phyloP scores from a whole-genome alignment of 2,888 invertebrate genomes.

The Pristionchus exspectatus region DNA sequence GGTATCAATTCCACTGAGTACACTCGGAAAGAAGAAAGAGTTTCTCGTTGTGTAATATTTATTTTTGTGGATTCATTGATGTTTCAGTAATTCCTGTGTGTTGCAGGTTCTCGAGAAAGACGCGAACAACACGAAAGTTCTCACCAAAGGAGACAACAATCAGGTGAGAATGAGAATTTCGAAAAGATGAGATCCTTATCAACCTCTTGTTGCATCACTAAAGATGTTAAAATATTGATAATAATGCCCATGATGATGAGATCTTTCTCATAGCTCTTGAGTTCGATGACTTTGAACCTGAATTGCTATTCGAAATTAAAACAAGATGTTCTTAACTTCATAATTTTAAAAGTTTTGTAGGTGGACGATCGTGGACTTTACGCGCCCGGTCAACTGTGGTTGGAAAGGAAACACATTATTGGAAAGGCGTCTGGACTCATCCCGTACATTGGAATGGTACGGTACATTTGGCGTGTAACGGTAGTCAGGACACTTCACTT shows the following conservation, averaged over 20 bases:
- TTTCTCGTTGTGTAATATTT: neutral
- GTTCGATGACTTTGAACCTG: too few relatives aligned
- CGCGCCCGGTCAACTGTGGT: neutral
- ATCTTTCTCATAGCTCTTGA: too few relatives aligned
- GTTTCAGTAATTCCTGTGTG: too few relatives aligned
- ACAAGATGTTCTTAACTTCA: too few relatives aligned
- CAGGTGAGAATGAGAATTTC: slow-evolving; percentile 81
- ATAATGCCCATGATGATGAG: too few relatives aligned
- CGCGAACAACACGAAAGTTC: slow-evolving; percentile 94
- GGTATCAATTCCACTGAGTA: neutral
- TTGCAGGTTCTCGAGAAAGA: slow-evolving; percentile 82
- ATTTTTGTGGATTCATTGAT: too few relatives aligned
- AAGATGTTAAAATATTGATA: too few relatives aligned
- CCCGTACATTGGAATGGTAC: neutral
- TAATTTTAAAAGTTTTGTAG: neutral
- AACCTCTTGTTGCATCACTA: too few relatives aligned
- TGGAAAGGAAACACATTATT: neutral
- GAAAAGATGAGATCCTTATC: too few relatives aligned
- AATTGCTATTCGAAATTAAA: too few relatives aligned
- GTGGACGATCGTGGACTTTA: slow-evolving; percentile 1
- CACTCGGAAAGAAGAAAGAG: neutral
- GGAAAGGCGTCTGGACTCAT: neutral
- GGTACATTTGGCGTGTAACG: neutral
- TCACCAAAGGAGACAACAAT: slow-evolving; percentile 99
- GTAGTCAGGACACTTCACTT: neutral